These are phyloP conservation scores for Drosophila nannoptera DNA, from an alignment of 1,140 invertebrate genomes.

Conservation along the genomic window DNA sequence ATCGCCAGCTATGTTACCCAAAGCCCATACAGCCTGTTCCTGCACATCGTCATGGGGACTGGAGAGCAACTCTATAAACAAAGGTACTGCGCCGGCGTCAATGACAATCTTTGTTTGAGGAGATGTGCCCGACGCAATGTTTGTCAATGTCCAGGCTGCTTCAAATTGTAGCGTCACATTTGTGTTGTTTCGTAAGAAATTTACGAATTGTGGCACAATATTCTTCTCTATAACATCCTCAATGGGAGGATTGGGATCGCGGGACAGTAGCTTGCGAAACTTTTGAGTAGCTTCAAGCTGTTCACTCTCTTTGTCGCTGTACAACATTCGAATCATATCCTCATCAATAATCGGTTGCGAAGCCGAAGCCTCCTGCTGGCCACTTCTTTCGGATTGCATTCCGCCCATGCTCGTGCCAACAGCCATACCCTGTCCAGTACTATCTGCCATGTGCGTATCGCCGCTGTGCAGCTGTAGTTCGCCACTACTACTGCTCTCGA, in stretches of 20 bases:
- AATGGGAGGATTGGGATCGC: constrained; percentile 98
- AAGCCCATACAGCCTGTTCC: constrained; percentile 97
- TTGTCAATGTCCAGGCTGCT: constrained; percentile 98
- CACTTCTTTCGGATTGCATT: constrained; percentile 6
- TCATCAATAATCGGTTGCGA: constrained; percentile 82
- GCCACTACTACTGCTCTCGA: constrained; percentile 47
- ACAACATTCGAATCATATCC: constrained; percentile 91
- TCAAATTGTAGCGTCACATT: constrained; percentile 95
- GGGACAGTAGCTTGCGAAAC: constrained; percentile 95
- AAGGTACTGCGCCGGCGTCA: constrained; percentile 94
- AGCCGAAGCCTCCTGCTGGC: constrained; percentile 14
- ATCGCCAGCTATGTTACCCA: constrained; percentile 96
- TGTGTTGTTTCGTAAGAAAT: constrained; percentile 91
- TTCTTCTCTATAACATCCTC: constrained; percentile 98
- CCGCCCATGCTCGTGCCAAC: constrained; percentile 13
- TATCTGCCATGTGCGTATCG: constrained; percentile 69
- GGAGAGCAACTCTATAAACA: constrained; percentile 91
- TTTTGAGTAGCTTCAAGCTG: constrained; percentile 95
- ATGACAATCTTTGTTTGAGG: constrained; percentile 95
- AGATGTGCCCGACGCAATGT: constrained; percentile 98
- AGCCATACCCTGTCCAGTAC: constrained; percentile 25
- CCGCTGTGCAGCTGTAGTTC: constrained; percentile 52
- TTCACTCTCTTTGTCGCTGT: constrained; percentile 88
- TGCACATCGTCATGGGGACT: constrained; percentile 95
- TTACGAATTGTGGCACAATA: constrained; percentile 97